Base-by-base conservation (phyloP, 2,113 vertebrate species). In the Hiodon tergisus region DNA sequence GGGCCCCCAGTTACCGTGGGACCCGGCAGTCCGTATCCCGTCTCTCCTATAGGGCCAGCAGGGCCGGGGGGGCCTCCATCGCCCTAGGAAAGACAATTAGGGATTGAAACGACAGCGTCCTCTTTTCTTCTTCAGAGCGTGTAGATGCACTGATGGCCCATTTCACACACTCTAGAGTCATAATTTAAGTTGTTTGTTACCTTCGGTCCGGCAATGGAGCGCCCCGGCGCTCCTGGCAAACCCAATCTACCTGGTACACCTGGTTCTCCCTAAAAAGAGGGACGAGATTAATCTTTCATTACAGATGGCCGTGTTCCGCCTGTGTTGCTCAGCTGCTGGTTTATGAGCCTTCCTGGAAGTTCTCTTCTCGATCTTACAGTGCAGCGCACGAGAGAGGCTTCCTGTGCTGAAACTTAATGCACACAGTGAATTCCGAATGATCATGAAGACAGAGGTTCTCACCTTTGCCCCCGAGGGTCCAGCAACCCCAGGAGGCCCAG, bases 401-500 rank as follows among this genome's bases (percentile, higher is more conserved):
- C 5, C 10, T 57, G 5, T 10, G 2, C 54, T 57, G 54, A 57
- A 31, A 31, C 31, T 31, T 31, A 31, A 5, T 10, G 10, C 5
- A 57, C 54, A 57, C 54, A 57, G 5, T 57, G 54, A 57, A 57
- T 10, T 57, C 54, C 5, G 5, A 57, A 1, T 7, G 10, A 6
- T 14, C 31, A 71, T 9, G 48, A 57, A 75, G n/a, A 53, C 53
- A 17, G 10, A 59, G 63, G 77, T 14, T 81, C 83, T 78, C 84
- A 95, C 95, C 88, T 97, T 96, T 86, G 94, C 81, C 72, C 94
- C 95, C 59, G 89, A 85, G 17, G 93, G 93, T 78, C 95, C 94
- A 79, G 91, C 77, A 31, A 89, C 79, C 67, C 94, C 95, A 67
- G 86, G 80, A 79, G 92, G 89, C 72, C 94, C 95, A 80, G 92